Evolutionary conservation across 2,797 vertebrate genomes (phyloP), one percentile per base, ranked within the genome.

Genomic region (Myotis planiceps): DNA sequence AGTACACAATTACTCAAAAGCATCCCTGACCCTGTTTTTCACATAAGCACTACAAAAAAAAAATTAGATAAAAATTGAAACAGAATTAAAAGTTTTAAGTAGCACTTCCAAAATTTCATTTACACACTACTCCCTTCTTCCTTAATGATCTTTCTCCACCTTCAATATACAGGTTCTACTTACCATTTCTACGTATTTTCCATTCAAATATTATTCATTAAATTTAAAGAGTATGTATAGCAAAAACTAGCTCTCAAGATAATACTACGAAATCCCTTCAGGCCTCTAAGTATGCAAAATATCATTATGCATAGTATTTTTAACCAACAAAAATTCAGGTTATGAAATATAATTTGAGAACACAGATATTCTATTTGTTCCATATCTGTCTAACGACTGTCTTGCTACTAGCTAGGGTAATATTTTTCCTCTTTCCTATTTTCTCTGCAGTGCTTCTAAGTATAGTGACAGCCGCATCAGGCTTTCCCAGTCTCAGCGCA

Each of bases 401-500:
- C 97, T 94, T 96, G 90, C 89, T 96, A 97, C 95, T 95, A 94
- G 86, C 63, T 75, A 87, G 66, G 83, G 76, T 94, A 83, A 58
- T 88, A 94, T 80, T 93, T 88, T 96, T 88, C 51, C n/a, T 34
- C 94, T 81, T 94, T 96, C 72, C 69, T 84, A 92, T 92, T 91
- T 76, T 96, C 98, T 98, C 98, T 97, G 97, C 97, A 97, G 95
- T 88, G 98, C 98, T 99, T 99, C 99, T 99, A 99, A 99, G 99
- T 99, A 99, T 99, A 99, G 99, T 98, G 98, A 98, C 98, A 99
- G 97, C 97, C 98, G 91, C 98, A 97, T 93, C 98, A 97, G 98
- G 98, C 98, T 99, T 98, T 97, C 99, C 99, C 98, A 98, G 98
- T 98, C 98, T 98, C 98, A 99, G 99, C 96, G 91, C 98, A 98